Base-by-base conservation (phyloP, 2,888 invertebrate species). In the Meandrusa payeni region DNA sequence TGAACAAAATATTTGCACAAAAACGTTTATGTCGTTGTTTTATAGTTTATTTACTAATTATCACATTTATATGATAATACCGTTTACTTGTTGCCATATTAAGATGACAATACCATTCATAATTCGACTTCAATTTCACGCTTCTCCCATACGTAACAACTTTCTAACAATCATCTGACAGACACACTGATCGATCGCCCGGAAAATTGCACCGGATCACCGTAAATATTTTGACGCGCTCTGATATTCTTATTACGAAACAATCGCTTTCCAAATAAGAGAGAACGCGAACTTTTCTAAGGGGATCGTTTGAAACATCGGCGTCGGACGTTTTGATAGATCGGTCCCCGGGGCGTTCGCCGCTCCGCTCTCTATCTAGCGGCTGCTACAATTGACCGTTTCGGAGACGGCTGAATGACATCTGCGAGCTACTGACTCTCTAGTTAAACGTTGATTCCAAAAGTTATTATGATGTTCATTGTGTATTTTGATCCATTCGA, bases 221-320 rank as follows among this genome's bases (percentile, higher is more conserved):
- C 70, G 78, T 77, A 82, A 86, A 86, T 86, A 85, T 86, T 86
- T 73, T 85, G 86, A 86, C 86, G 72, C 59, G 66, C 66, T 61
- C 62, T 61, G 63, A 76, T 65, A 61, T 72, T 78, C 76, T 78
- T 75, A 86, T 86, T 76, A 76, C 78, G 68, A 85, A 78, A 85
- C 82, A 83, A 81, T 83, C 69, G 73, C 63, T 70, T 75, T 76
- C 61, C 59, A 70, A 80, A 69, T 64, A 60, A 59, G 54, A 52
- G 36, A 55, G 52, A 55, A 57, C 47, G 39, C 54, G 57, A 61
- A 41, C 37, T 33, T 41, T 41, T 66, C 64, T 64, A 61, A 64
- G 66, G 69, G 71, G 71, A 62, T 57, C 63, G 67, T 69, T 70
- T 64, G 61, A 69, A 76, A 76, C 72, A 76, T 74, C 64, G 56